Evolutionary conservation across 1,140 invertebrate genomes (phyloP), one percentile per base, ranked within the genome.

Genomic region (Solenopsis invicta): DNA sequence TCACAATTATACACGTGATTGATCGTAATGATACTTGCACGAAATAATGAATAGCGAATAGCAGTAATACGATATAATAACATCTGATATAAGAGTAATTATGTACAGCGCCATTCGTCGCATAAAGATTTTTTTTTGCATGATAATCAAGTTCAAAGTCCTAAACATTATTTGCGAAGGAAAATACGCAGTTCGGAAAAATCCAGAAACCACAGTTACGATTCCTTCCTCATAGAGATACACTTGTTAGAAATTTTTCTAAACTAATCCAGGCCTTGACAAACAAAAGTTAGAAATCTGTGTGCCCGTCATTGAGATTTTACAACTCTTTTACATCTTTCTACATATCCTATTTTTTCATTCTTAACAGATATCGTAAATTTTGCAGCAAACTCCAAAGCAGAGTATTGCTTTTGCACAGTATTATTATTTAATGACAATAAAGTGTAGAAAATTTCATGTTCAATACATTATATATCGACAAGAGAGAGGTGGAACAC

Each of bases 91-190:
- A 67, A 1, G 6, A 45, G 24, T 69, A 80, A 80, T 80, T 54
- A 80, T 12, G 9, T 52, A 41, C 52, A 67, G 29, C 6, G 48
- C 10, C 9, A 21, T 1, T 54, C 9, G 13, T 69, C 4, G 24
- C 16, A 66, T 50, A 61, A 24, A 76, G 37, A 41, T 37, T 67
- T 52, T 21, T 13, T 52, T 54, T 80, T 1, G 9, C 13, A 41
- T 80, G n/a, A 1, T 80, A 54, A 80, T 80, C 18, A 67, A 66
- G 45, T 52, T 78, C 18, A 78, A 80, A 67, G 34, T 80, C 13
- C 0, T 29, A 67, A 67, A 52, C 18, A 50, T 80, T 24, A 45
- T 67, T 41, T 45, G 9, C 77, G 37, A 67, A 80, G 48, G 29
- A 67, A 67, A 12, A 52, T 12, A 24, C 13, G 34, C n/a, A 61